Evolutionary conservation across 1,140 invertebrate genomes (phyloP), one percentile per base, ranked within the genome.

Genomic region (Drosophila seguyi): DNA sequence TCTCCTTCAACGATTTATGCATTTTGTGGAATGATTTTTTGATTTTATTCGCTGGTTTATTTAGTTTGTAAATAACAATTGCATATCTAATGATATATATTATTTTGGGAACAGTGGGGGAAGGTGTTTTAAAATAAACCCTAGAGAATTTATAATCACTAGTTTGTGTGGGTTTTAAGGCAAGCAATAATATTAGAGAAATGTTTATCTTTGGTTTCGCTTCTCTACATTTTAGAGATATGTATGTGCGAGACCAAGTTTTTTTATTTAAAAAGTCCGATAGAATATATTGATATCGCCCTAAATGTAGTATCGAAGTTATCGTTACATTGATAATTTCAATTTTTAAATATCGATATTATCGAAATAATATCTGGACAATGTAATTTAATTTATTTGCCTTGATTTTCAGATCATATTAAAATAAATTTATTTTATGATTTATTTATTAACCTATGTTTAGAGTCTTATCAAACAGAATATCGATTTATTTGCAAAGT

Each of bases 1-100:
- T 36, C 50, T 53, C 29, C 27, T 50, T 50, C 27, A 41, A 69
- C 61, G 66, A 67, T 53, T 52, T 27, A 67, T 44, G 66, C 66
- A 69, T 69, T 69, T 69, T 69, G 60, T 71, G 44, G 68, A 72
- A 71, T 71, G 66, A 48, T 71, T 71, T 72, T 47, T n/a, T n/a
- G 10, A 25, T 58, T 36, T 72, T 13, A 11, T 48, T 58, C 22
- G 36, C 29, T 72, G 68, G 62, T 38, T 44, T 44, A 22, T 44
- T 53, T 61, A 41, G 31, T 55, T 71, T 59, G 52, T 72, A 72
- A 71, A 72, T 72, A 72, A 72, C 68, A 72, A 66, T 20, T 36
- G 39, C 62, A 62, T 25, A 61, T 18, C 7, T 29, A 29, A 59
- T 41, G 10, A 41, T 41, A 22, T 22, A 31, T 31, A 60, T 6